Base-by-base conservation (phyloP, 1,140 invertebrate species). In the Zaprionus ornatus region DNA sequence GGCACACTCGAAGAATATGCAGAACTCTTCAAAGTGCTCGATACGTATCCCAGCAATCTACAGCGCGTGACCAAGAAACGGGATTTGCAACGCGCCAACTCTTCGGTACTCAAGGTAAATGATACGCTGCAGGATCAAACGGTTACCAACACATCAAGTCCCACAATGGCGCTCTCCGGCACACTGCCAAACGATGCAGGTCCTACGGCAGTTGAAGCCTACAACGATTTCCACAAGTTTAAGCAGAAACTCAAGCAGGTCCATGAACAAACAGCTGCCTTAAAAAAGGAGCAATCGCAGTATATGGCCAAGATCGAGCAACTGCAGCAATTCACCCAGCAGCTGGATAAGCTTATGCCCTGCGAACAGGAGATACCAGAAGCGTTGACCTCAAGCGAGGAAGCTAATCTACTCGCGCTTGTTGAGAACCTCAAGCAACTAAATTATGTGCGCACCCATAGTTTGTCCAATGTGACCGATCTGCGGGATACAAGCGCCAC, bases 11-110 rank as follows among this genome's bases (percentile, higher is more conserved):
- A 61, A 0, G 78, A 86, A 4, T 92, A 80, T 54, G 82, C 79
- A 0, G 85, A 83, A 7, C 66, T 90, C 1, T 92, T 91, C 7
- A 87, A 78, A 67, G 35, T 68, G 4, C 70, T 92, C 0, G 91
- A 92, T 1, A 81, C 80, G 25, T 92, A 91, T 59, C 91, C 91
- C 9, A 55, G 35, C 2, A 92, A 92, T 56, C 52, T 92, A 13
- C 82, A 83, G n/a, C 82, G 80, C 29, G 6, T 59, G 3, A 45
- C 71, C 52, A 69, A 91, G 23, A 80, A 84, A 23, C 72, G 74
- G 0, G 73, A 86, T 50, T 27, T 80, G 23, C 79, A 77, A 42
- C 79, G 91, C 5, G 27, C 67, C 3, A 85, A 88, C 61, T 81
- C 77, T 1, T 75, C 64, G 13, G 56, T 48, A 2, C 25, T 80